phyloP scores from a whole-genome alignment of 2,797 vertebrate genomes.

The Carduelis carduelis region DNA sequence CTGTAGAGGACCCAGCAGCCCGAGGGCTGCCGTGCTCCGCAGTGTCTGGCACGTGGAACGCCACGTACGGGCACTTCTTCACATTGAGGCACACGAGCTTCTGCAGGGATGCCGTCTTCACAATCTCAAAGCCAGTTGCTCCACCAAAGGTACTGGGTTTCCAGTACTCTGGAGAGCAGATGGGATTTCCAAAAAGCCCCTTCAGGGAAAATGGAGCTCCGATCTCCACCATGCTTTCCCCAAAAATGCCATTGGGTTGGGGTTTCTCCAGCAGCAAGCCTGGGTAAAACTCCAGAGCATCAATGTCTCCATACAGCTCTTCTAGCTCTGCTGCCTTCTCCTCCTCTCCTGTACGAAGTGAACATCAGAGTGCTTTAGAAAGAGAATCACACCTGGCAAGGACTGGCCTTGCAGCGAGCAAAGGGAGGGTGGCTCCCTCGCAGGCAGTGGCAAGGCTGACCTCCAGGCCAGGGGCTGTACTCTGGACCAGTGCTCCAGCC shows the following conservation, averaged over 20 bases:
- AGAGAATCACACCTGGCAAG: not conserved
- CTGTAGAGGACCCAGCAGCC: slow-evolving; percentile 35
- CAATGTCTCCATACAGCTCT: slow-evolving; percentile 89
- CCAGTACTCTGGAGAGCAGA: slow-evolving; percentile 96
- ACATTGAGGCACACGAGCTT: slow-evolving; percentile 90
- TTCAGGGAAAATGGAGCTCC: slow-evolving; percentile 96
- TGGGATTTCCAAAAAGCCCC: slow-evolving; percentile 91
- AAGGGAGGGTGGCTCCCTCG: accelerated
- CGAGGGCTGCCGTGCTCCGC: not conserved
- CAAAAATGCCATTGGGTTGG: slow-evolving; percentile 81
- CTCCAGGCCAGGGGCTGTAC: not conserved
- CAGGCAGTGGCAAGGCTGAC: accelerated
- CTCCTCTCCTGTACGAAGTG: slow-evolving; percentile 77
- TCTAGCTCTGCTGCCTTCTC: slow-evolving; percentile 82
- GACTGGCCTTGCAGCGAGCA: not conserved
- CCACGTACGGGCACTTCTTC: slow-evolving; percentile 87
- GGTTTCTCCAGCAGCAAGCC: slow-evolving; percentile 88
- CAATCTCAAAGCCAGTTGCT: slow-evolving; percentile 83
- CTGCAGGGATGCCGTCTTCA: slow-evolving; percentile 84
- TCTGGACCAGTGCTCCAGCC: not conserved
- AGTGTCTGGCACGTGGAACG: slow-evolving; percentile 77
- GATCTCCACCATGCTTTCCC: slow-evolving; percentile 95
- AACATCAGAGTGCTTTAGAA: not conserved
- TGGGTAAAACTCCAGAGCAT: slow-evolving; percentile 89
- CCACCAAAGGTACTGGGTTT: slow-evolving; percentile 96